Conservation (phyloP, 2,888 invertebrate species). For the Aproaerema taeniolella region DNA sequence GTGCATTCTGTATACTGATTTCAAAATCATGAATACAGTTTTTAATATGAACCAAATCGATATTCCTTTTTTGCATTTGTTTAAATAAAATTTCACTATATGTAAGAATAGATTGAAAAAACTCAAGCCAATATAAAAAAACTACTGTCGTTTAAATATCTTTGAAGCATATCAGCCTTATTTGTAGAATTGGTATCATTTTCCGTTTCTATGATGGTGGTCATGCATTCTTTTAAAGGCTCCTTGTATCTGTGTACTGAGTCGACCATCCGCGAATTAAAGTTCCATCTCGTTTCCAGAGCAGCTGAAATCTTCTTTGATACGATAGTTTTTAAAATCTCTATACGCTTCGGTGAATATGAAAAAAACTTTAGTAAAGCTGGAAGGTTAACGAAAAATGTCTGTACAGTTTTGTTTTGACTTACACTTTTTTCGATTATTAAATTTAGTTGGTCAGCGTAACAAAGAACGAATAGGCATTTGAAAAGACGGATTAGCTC, state of each 20-base stretch:
- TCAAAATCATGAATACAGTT: conserved; percentile 16
- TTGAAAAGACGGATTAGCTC: conserved; percentile 3
- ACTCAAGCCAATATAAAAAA: conserved; percentile 19
- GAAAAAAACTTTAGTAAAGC: conserved; percentile 10
- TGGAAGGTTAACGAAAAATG: conserved; percentile 10
- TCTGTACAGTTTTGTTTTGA: conserved; percentile 5
- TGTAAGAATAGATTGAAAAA: conserved; percentile 19
- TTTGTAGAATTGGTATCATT: conserved; percentile 16
- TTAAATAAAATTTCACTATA: conserved; percentile 17
- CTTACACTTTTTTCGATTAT: conserved; percentile 8
- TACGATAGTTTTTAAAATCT: conserved; percentile 15
- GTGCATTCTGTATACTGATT: conserved; percentile 16
- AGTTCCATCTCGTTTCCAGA: conserved; percentile 16
- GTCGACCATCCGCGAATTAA: conserved; percentile 22
- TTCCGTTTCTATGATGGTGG: conserved; percentile 20
- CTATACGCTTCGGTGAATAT: conserved; percentile 10
- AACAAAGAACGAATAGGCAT: conserved; percentile 4
- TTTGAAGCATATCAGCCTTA: conserved; percentile 13
- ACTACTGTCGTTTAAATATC: conserved; percentile 14
- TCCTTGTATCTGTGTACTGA: conserved; percentile 20
- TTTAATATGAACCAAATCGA: conserved; percentile 15
- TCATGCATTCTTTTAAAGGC: conserved; percentile 22
- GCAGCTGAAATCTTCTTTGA: conserved; percentile 17
- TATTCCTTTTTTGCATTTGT: conserved; percentile 17
- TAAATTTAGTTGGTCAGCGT: conserved; percentile 9